These are phyloP conservation scores for Uropetala carovei DNA, from an alignment of 2,888 invertebrate species.

Conservation along the genomic window DNA sequence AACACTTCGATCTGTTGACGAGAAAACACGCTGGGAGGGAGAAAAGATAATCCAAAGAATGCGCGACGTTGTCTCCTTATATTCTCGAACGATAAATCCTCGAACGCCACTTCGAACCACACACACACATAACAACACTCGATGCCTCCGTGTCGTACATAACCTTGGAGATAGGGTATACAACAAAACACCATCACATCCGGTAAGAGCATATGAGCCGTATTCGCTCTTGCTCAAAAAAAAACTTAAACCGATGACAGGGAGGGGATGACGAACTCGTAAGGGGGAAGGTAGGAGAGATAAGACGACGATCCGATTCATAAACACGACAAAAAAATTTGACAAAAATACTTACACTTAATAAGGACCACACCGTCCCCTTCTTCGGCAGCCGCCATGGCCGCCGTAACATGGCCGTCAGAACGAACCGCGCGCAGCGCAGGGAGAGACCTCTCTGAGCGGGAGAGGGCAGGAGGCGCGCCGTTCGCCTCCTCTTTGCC, in stretches of 20 bases:
- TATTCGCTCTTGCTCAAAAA: too few species aligned
- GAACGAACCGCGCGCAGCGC: background rate
- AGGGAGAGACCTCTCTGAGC: background rate
- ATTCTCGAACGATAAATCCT: background rate
- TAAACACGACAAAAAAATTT: background rate
- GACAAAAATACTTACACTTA: slow-evolving; percentile 79
- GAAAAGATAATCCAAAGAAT: too few species aligned
- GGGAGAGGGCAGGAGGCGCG: background rate
- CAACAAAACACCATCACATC: slow-evolving; percentile 1
- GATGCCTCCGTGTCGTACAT: background rate
- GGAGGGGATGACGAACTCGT: background rate
- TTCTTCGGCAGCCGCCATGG: slow-evolving; percentile 78
- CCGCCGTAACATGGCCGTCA: slow-evolving; percentile 62
- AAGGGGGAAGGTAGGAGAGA: background rate
- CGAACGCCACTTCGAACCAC: background rate
- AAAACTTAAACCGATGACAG: background rate
- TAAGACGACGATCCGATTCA: background rate
- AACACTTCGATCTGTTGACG: too few species aligned
- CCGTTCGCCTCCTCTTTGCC: background rate
- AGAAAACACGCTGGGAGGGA: too few species aligned
- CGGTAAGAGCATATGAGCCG: background rate
- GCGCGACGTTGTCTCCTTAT: too few species aligned
- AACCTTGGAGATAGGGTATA: slow-evolving; percentile 15
- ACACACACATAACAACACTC: background rate
- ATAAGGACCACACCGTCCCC: slow-evolving; percentile 85